Percentiles rank a stretch among this genome's conserved stretches.
Evolutionary conservation across 2,888 invertebrate genomes (phyloP).

Genomic region (Melolontha melolontha): DNA sequence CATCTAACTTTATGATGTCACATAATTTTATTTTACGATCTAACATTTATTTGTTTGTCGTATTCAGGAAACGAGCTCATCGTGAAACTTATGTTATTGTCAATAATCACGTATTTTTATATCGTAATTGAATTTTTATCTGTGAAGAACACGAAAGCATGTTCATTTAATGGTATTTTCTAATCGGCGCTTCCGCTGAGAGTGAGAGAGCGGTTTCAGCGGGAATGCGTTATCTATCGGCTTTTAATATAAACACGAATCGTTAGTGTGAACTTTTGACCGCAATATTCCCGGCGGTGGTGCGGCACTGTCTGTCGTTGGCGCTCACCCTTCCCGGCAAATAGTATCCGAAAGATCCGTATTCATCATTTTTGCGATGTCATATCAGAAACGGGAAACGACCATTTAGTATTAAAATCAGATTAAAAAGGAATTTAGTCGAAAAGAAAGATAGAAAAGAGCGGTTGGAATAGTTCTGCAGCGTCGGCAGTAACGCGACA

Average conservation of each 20-base stretch:
- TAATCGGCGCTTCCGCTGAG: slow-evolving; percentile 9
- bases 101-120: slow-evolving; percentile 28
- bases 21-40: slow-evolving; percentile 18
- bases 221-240: slow-evolving; percentile 2
- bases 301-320: too few relatives aligned
- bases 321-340: too few relatives aligned
- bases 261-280: background rate
- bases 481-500: slow-evolving; percentile 7
- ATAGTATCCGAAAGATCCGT: slow-evolving; percentile 2
- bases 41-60: slow-evolving; percentile 2
- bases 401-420: slow-evolving; percentile 23
- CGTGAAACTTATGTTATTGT: slow-evolving; percentile 18
- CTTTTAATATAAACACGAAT: background rate
- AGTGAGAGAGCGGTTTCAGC: background rate
- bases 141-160: slow-evolving; percentile 12
- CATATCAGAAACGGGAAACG: slow-evolving; percentile 1
- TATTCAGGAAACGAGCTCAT: background rate
- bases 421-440: slow-evolving; percentile 25
- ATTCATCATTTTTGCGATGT: slow-evolving; percentile 23
- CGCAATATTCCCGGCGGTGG: too few relatives aligned
- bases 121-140: slow-evolving; percentile 29
- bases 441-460: slow-evolving; percentile 5
- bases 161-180: background rate
- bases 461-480: slow-evolving; percentile 4
- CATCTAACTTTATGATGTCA: background rate